phyloP scores from a whole-genome alignment of 2,888 invertebrate genomes.

The Athetis lepigone region DNA sequence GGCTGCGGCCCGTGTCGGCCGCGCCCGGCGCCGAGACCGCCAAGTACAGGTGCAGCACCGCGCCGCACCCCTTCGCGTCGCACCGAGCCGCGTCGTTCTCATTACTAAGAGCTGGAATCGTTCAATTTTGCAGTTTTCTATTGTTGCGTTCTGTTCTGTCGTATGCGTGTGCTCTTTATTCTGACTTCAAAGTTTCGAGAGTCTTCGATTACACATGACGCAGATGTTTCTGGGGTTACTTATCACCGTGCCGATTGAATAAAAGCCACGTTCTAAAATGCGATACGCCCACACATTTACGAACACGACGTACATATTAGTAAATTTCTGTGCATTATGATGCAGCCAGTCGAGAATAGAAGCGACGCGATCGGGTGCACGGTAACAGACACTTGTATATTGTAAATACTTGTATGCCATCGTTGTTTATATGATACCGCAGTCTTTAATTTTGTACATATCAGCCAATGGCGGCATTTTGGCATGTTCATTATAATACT shows the following conservation, averaged over 20 bases:
- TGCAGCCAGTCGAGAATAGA: constrained; percentile 44
- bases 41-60: constrained; percentile 91
- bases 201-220: constrained; percentile 14
- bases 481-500: constrained; percentile 73
- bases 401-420: constrained; percentile 80
- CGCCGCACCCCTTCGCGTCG: constrained; percentile 16
- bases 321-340: constrained; percentile 25
- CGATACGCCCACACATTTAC: constrained; percentile 11
- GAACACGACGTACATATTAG: constrained; percentile 21
- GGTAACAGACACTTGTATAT: constrained; percentile 66
- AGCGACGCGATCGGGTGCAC: constrained; percentile 49
- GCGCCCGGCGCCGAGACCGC: constrained; percentile 98
- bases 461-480: constrained; percentile 67
- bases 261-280: constrained; percentile 25
- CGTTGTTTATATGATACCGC: constrained; percentile 71
- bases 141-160: constrained; percentile 5
- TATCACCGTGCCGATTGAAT: constrained; percentile 22
- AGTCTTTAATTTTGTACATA: constrained; percentile 75
- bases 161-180: constrained; percentile 1
- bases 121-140: background rate
- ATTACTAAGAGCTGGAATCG: background rate
- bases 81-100: constrained; percentile 8
- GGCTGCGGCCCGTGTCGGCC: constrained; percentile 90
- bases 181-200: constrained; percentile 7
- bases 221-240: constrained; percentile 20